A percentile compares a stretch with the other conserved stretches of the same genome.
Conservation (phyloP, 1,140 invertebrate species). For the Pachypeltis micranthus region DNA sequence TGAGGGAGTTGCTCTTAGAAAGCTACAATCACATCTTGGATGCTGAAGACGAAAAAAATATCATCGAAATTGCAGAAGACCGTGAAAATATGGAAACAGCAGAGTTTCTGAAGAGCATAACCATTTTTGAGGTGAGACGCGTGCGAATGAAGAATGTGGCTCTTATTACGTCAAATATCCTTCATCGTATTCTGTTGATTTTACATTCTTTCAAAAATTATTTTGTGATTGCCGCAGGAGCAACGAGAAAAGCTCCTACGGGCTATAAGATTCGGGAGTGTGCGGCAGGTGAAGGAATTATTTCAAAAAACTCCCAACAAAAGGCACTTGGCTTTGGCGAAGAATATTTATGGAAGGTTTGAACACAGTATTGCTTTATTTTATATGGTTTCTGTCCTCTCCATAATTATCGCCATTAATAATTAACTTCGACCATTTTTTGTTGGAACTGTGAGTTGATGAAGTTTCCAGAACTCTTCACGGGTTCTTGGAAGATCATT, state of each 20-base stretch:
- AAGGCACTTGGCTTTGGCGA: conserved; percentile 55
- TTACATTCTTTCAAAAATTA: no score
- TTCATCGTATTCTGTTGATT: no score
- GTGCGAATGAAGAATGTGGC: no score
- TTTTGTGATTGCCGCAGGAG: no score
- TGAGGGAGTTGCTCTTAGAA: conserved; percentile 64
- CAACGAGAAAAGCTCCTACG: conserved; percentile 61
- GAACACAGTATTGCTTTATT: no score
- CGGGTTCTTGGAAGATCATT: no score
- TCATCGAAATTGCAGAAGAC: conserved; percentile 52
- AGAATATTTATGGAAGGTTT: conserved; percentile 48
- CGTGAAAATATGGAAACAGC: conserved; percentile 45
- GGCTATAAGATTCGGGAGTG: conserved; percentile 55
- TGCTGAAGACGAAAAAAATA: conserved; percentile 53
- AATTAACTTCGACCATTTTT: no score
- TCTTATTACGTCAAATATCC: no score
- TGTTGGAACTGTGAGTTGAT: no score
- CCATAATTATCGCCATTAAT: no score
- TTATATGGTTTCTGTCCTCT: no score
- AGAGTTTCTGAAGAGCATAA: conserved; percentile 51
- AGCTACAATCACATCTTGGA: conserved; percentile 82
- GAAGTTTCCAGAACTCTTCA: no score
- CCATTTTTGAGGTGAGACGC: conserved; percentile 57
- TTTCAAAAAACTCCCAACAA: conserved; percentile 45
- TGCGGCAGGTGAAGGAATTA: conserved; percentile 39